phyloP scores from a whole-genome alignment of 2,888 invertebrate species.

The Eupsilia transversa region DNA sequence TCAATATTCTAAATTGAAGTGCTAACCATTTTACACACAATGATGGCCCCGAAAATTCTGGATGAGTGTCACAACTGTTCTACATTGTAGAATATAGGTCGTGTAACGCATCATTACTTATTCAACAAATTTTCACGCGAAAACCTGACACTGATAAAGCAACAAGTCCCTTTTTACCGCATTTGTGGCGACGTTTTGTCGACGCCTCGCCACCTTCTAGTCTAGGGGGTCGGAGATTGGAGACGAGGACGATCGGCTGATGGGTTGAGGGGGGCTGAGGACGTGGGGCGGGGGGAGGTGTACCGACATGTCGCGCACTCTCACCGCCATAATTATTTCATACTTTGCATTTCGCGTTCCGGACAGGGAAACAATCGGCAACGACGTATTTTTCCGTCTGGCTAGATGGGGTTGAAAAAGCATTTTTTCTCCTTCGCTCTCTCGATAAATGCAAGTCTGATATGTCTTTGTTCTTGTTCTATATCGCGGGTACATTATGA shows the following conservation, averaged over 20 bases:
- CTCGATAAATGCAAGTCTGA: constrained; percentile 75
- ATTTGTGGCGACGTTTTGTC: constrained; percentile 83
- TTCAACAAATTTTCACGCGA: constrained; percentile 77
- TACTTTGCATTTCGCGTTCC: constrained; percentile 84
- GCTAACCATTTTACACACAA: constrained; percentile 24
- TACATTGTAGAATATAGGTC: constrained; percentile 65
- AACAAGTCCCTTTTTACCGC: constrained; percentile 87
- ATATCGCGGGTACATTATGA: constrained; percentile 31
- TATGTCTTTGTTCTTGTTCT: constrained; percentile 56
- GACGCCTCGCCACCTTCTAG: constrained; percentile 73
- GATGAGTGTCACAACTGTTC: constrained; percentile 53
- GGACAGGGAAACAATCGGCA: constrained; percentile 84
- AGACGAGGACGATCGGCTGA: constrained; percentile 68
- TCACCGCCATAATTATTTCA: constrained; percentile 88
- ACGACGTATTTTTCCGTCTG: constrained; percentile 83
- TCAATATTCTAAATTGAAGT: constrained; percentile 3
- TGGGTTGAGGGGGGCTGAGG: constrained; percentile 55
- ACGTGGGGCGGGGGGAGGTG: constrained; percentile 57
- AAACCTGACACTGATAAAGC: constrained; percentile 86
- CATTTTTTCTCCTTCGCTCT: constrained; percentile 71
- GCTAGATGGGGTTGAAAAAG: constrained; percentile 74
- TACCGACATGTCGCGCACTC: constrained; percentile 78
- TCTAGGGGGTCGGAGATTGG: constrained; percentile 67
- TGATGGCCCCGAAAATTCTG: constrained; percentile 37
- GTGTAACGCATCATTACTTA: constrained; percentile 70